These are phyloP conservation scores for Hepsetus odoe DNA, from an alignment of 2,113 vertebrate genomes.

Conservation along the genomic window DNA sequence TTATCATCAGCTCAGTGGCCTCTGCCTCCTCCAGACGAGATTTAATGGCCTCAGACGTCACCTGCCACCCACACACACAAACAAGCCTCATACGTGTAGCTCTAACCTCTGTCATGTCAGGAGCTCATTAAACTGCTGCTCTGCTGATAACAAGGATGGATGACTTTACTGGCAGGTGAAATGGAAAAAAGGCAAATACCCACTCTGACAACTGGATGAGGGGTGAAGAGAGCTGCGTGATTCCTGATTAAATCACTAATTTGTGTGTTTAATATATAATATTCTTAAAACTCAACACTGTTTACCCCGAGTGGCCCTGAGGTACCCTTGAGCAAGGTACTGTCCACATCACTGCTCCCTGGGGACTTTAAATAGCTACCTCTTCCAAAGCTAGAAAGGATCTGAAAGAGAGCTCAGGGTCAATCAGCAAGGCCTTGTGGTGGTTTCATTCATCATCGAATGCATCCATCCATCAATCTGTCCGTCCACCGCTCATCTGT, in stretches of 20 bases:
- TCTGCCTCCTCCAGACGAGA: constrained; percentile 77
- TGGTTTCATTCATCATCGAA: background rate
- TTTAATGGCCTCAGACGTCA: constrained; percentile 80
- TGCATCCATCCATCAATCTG: background rate
- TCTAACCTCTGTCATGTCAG: background rate
- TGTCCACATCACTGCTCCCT: too few species aligned
- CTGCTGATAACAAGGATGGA: constrained; percentile 20
- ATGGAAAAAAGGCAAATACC: background rate
- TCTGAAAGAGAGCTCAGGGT: too few species aligned
- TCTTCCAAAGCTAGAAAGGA: too few species aligned
- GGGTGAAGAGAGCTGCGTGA: background rate
- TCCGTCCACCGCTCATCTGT: background rate
- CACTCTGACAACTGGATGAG: background rate
- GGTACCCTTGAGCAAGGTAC: too few species aligned
- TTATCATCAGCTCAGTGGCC: constrained; percentile 79
- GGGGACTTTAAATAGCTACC: too few species aligned
- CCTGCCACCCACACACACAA: constrained; percentile 49
- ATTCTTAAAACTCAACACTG: too few species aligned
- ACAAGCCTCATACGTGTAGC: background rate
- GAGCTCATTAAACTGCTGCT: background rate
- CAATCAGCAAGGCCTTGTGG: background rate
- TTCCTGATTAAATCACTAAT: too few species aligned
- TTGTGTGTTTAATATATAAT: too few species aligned
- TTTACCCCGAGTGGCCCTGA: too few species aligned
- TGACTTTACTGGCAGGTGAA: background rate